A percentile compares a stretch with the other conserved stretches of the same genome.
phyloP scores from a whole-genome alignment of 35 echinoderm and acorn worm genomes.

The Ophioderma brevispina region DNA sequence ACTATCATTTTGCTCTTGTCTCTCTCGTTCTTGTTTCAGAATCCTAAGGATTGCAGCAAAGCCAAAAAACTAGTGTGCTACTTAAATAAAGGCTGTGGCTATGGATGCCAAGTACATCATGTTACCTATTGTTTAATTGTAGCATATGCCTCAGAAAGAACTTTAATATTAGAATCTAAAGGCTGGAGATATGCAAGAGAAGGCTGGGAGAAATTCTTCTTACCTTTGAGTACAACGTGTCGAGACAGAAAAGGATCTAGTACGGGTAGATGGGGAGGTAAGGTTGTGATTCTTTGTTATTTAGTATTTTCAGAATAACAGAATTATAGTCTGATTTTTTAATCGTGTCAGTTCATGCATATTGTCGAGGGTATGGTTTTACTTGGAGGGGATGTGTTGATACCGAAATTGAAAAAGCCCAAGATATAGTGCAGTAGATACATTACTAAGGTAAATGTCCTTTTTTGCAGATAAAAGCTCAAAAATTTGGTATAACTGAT shows the following conservation, averaged over 20 bases:
- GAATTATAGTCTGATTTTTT: too few species aligned
- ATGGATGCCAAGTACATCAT: conserved; percentile 97
- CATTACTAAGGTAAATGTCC: too few species aligned
- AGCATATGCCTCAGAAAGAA: conserved; percentile 91
- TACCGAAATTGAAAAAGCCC: too few species aligned
- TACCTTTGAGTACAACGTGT: conserved; percentile 88
- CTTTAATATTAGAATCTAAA: conserved; percentile 83
- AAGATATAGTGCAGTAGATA: too few species aligned
- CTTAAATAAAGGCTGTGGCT: conserved; percentile 92
- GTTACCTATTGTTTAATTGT: conserved; percentile 92
- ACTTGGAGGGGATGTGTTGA: too few species aligned
- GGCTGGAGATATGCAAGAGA: conserved; percentile 93
- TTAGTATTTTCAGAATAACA: too few species aligned
- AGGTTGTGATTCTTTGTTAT: too few species aligned
- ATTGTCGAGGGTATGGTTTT: too few species aligned
- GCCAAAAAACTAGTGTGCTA: conserved; percentile 96
- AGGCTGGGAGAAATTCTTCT: conserved; percentile 95
- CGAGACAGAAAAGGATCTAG: conserved; percentile 40
- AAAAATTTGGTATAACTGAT: too few species aligned
- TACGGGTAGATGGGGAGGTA: conserved; percentile 84
- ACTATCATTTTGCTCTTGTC: too few species aligned
- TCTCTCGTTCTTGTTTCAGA: conserved; percentile 51
- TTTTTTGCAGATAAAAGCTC: too few species aligned
- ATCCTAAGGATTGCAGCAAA: conserved; percentile 87
- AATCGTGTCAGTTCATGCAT: too few species aligned